Percentiles rank a stretch among this genome's conserved stretches.
phyloP scores from a whole-genome alignment of 2,888 invertebrate genomes.

The Cephus spinipes region DNA sequence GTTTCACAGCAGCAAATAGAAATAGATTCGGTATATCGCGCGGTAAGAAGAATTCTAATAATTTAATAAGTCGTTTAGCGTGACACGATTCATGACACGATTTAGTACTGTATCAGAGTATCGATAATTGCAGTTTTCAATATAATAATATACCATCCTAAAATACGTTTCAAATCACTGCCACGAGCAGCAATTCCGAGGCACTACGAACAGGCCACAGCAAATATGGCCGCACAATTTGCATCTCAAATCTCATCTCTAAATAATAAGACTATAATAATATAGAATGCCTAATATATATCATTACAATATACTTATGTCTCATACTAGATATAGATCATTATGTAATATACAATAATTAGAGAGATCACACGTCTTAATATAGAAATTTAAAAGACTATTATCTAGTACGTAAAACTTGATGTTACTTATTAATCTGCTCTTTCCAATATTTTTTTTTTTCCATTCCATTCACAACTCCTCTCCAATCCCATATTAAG shows the following conservation, averaged over 20 bases:
- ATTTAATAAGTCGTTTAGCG: conserved; percentile 61
- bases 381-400: conserved; percentile 66
- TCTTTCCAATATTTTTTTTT: conserved; percentile 9
- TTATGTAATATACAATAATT: conserved; percentile 61
- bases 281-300: conserved; percentile 50
- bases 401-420: conserved; percentile 62
- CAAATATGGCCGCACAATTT: conserved; percentile 65
- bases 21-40: conserved; percentile 18
- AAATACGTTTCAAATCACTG: conserved; percentile 67
- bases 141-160: conserved; percentile 63
- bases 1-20: neutral
- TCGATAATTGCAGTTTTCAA: conserved; percentile 60
- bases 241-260: conserved; percentile 59
- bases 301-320: conserved; percentile 19
- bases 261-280: conserved; percentile 35
- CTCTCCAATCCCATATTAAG: conserved; percentile 38
- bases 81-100: conserved; percentile 52
- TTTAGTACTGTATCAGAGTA: conserved; percentile 56
- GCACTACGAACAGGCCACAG: conserved; percentile 67
- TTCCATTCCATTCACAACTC: conserved; percentile 3
- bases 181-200: conserved; percentile 67
- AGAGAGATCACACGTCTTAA: conserved; percentile 67
- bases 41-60: conserved; percentile 52
- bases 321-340: conserved; percentile 35
- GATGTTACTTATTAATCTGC: conserved; percentile 19